These are phyloP conservation scores for Rhynchophorus ferrugineus DNA, from an alignment of 1,140 invertebrate genomes.

Conservation along the genomic window DNA sequence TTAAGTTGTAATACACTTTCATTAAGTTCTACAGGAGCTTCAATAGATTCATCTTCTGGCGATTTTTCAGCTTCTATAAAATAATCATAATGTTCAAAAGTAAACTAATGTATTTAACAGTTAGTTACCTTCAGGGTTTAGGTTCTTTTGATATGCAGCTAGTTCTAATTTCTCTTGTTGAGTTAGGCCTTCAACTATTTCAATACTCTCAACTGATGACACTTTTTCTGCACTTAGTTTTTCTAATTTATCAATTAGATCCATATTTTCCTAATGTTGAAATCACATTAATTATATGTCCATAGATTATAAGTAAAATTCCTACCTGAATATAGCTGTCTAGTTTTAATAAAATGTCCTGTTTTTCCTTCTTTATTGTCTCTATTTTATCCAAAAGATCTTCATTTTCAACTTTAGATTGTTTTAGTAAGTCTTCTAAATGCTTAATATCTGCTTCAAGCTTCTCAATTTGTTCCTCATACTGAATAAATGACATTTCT, in stretches of 20 bases:
- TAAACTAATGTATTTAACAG: background rate
- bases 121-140: slow-evolving; percentile 16
- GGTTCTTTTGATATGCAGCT: slow-evolving; percentile 34
- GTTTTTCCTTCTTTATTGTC: slow-evolving; percentile 50
- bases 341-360: slow-evolving; percentile 49
- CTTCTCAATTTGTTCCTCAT: slow-evolving; percentile 59
- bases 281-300: background rate
- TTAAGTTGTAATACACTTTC: slow-evolving; percentile 48
- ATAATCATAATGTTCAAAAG: slow-evolving; percentile 1
- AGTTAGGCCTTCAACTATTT: slow-evolving; percentile 58
- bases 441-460: slow-evolving; percentile 43
- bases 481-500: slow-evolving; percentile 62
- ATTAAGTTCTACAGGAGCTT: slow-evolving; percentile 38
- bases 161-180: slow-evolving; percentile 50
- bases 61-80: slow-evolving; percentile 17
- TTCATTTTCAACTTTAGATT: slow-evolving; percentile 44
- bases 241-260: slow-evolving; percentile 56
- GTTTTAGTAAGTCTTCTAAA: slow-evolving; percentile 37
- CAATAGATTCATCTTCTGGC: slow-evolving; percentile 26
- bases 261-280: slow-evolving; percentile 57
- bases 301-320: too few species aligned
- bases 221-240: slow-evolving; percentile 59
- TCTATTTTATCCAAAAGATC: slow-evolving; percentile 48
- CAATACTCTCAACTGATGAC: slow-evolving; percentile 59
- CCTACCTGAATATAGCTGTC: slow-evolving; percentile 49